phyloP scores from a whole-genome alignment of 1,140 invertebrate genomes.

The Zaprionus kolodkinae region DNA sequence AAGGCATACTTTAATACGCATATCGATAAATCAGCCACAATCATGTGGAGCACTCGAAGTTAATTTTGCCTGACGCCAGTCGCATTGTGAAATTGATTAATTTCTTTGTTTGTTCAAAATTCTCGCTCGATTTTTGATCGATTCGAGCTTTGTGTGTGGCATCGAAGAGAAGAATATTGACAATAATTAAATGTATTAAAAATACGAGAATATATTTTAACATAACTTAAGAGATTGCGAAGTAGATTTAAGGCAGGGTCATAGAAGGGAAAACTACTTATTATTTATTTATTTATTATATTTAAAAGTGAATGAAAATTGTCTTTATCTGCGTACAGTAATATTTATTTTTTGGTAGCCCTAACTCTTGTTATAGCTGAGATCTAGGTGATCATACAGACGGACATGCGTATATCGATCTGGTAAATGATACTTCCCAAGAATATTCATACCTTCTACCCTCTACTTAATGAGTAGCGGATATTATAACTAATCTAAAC shows the following conservation, averaged over 20 bases:
- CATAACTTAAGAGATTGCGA: not conserved
- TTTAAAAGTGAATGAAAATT: too few relatives aligned
- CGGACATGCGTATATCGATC: too few relatives aligned
- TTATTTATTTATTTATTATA: too few relatives aligned
- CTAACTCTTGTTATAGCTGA: too few relatives aligned
- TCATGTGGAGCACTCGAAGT: constrained; percentile 49
- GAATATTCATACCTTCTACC: too few relatives aligned
- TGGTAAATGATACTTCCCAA: too few relatives aligned
- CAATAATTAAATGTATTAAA: not conserved
- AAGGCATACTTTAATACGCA: not conserved
- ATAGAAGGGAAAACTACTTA: too few relatives aligned
- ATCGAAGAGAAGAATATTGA: not conserved
- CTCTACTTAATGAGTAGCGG: too few relatives aligned
- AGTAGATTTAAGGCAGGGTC: too few relatives aligned
- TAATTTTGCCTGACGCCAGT: constrained; percentile 53
- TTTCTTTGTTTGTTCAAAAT: constrained; percentile 67
- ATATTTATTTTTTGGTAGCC: too few relatives aligned
- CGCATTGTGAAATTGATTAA: constrained; percentile 76
- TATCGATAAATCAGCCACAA: constrained; percentile 54
- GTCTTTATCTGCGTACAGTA: too few relatives aligned
- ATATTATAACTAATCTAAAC: not conserved
- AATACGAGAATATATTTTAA: not conserved
- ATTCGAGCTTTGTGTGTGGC: constrained; percentile 30
- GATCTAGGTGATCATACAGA: too few relatives aligned
- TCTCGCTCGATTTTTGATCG: constrained; percentile 28